A percentile compares a stretch with the other conserved stretches of the same genome.
These are phyloP conservation scores for Stylophora pistillata DNA, from an alignment of 64 coral and sea anemone genomes.

Conservation along the genomic window DNA sequence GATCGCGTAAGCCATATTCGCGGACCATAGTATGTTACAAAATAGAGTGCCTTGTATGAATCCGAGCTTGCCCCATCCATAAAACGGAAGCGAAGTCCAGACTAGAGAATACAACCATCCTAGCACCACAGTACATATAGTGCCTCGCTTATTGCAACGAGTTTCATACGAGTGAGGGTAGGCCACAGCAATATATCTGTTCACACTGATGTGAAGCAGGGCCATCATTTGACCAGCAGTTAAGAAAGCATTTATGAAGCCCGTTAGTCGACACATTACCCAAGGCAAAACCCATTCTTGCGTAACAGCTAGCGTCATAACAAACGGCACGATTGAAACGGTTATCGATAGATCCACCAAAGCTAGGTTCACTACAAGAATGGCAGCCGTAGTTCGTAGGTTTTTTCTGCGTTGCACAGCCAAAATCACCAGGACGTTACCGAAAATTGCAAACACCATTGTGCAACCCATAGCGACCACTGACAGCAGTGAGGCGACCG, in stretches of 20 bases:
- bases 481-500: neutral
- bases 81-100: constrained; percentile 88
- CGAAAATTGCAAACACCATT: constrained; percentile 68
- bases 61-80: constrained; percentile 91
- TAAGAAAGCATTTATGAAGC: constrained; percentile 92
- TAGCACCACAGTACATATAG: constrained; percentile 47
- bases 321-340: constrained; percentile 84
- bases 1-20: constrained; percentile 65
- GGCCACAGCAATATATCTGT: constrained; percentile 79
- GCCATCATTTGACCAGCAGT: constrained; percentile 91
- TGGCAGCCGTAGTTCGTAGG: constrained; percentile 68
- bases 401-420: constrained; percentile 75
- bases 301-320: constrained; percentile 64
- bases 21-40: constrained; percentile 90
- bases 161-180: constrained; percentile 86
- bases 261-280: constrained; percentile 62
- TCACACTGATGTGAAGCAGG: constrained; percentile 89
- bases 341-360: constrained; percentile 79
- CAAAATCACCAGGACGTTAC: constrained; percentile 68
- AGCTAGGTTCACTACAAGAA: constrained; percentile 85
- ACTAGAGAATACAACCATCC: constrained; percentile 81
- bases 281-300: constrained; percentile 52
- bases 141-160: constrained; percentile 62
- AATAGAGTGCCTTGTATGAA: constrained; percentile 86
- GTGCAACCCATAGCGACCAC: constrained; percentile 45